Percentiles rank a stretch among this genome's conserved stretches.
These are phyloP conservation scores for Clarias fuscus DNA, from an alignment of 2,797 vertebrate species.

Conservation along the genomic window DNA sequence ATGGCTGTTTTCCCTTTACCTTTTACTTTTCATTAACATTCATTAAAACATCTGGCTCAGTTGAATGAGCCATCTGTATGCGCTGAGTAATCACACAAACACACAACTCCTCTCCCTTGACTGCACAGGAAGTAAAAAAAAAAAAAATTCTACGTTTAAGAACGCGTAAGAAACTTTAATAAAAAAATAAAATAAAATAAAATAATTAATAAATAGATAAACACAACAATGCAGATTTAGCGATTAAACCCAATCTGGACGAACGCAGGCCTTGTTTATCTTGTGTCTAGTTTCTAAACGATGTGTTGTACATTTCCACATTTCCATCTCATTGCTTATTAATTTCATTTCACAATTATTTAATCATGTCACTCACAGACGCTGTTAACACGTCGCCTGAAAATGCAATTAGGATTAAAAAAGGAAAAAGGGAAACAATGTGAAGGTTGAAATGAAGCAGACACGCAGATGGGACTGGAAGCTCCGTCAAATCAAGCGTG, in stretches of 20 bases:
- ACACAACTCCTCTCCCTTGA: constrained; percentile 49
- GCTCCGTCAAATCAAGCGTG: constrained; percentile 40
- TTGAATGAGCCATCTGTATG: constrained; percentile 76
- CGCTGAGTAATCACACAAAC: constrained; percentile 62
- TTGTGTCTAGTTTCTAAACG: constrained; percentile 69
- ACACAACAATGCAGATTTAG: constrained; percentile 29
- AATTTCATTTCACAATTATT: constrained; percentile 78
- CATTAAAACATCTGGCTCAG: constrained; percentile 81
- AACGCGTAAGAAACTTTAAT: not conserved
- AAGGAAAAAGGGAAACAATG: constrained; percentile 55
- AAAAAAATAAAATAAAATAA: not conserved
- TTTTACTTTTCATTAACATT: constrained; percentile 82
- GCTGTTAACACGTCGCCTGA: constrained; percentile 72
- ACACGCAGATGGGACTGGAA: constrained; percentile 57
- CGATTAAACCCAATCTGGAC: not conserved
- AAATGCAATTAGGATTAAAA: constrained; percentile 73
- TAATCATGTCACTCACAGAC: constrained; percentile 77
- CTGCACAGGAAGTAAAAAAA: constrained; percentile 34
- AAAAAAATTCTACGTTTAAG: not conserved
- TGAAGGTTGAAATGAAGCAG: constrained; percentile 57
- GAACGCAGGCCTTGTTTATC: constrained; percentile 63
- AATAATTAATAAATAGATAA: not conserved
- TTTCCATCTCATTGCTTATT: constrained; percentile 81
- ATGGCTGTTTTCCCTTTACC: constrained; percentile 75
- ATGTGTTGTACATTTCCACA: constrained; percentile 57